phyloP scores from a whole-genome alignment of 2,888 invertebrate species.

The Euzophera pinguis region DNA sequence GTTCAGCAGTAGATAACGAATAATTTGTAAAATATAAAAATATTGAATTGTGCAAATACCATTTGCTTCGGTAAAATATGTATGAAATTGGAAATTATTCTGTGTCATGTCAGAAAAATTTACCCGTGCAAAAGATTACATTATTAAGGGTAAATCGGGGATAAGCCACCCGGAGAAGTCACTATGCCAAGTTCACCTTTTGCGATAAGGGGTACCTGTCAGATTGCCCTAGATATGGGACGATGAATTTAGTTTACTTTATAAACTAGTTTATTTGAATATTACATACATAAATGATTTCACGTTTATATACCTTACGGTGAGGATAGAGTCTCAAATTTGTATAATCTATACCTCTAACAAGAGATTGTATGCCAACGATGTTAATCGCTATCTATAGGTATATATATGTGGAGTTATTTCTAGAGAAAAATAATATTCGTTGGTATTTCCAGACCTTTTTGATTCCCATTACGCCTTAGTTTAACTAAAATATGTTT shows the following conservation, averaged over 20 bases:
- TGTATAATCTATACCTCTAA: too few species aligned
- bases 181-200: slow-evolving; percentile 4
- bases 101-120: not conserved
- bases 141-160: slow-evolving; percentile 7
- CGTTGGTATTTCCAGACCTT: too few species aligned
- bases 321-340: too few species aligned
- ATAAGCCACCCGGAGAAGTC: slow-evolving; percentile 4
- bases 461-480: too few species aligned
- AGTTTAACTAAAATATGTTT: too few species aligned
- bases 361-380: too few species aligned
- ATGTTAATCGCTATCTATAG: too few species aligned
- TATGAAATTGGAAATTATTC: not conserved
- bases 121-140: slow-evolving; percentile 7
- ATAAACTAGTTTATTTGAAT: not conserved
- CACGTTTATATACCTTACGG: not conserved
- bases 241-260: not conserved
- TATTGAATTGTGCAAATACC: too few species aligned
- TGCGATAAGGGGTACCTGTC: not conserved
- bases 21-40: too few species aligned
- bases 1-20: too few species aligned
- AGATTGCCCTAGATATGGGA: not conserved
- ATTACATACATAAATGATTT: not conserved
- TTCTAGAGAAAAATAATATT: too few species aligned
- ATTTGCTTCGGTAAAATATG: not conserved
- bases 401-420: too few species aligned